phyloP scores from a whole-genome alignment of 2,888 invertebrate species.

The Sinopyrophorus schimmeli region DNA sequence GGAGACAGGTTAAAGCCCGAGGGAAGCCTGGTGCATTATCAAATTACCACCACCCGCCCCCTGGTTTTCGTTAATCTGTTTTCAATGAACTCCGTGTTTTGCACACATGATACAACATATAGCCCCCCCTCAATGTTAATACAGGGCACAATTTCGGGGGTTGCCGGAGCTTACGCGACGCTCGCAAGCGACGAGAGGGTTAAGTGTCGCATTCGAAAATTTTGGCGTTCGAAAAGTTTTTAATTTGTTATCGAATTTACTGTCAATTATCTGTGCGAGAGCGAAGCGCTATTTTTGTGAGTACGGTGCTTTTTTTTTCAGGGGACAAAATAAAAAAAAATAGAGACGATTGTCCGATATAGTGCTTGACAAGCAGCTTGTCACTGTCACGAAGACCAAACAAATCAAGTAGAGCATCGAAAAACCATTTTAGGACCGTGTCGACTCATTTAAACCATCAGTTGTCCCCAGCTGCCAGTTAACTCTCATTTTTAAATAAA shows the following conservation, averaged over 20 bases:
- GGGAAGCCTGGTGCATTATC: slow-evolving; percentile 55
- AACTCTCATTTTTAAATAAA: slow-evolving; percentile 9
- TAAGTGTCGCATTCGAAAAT: slow-evolving; percentile 7
- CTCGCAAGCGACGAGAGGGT: slow-evolving; percentile 20
- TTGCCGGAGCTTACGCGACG: slow-evolving; percentile 11
- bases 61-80: slow-evolving; percentile 56
- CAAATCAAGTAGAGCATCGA: slow-evolving; percentile 51
- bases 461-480: slow-evolving; percentile 32
- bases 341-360: slow-evolving; percentile 8
- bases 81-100: slow-evolving; percentile 54
- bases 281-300: neutral
- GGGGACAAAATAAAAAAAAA: slow-evolving; percentile 5
- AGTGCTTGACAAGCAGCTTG: slow-evolving; percentile 32
- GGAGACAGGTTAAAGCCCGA: slow-evolving; percentile 41
- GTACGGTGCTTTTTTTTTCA: slow-evolving; percentile 3
- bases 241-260: too few species aligned
- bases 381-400: slow-evolving; percentile 46
- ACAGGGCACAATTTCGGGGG: slow-evolving; percentile 25
- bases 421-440: slow-evolving; percentile 52
- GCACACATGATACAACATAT: slow-evolving; percentile 50
- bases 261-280: too few species aligned
- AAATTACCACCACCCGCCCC: slow-evolving; percentile 57
- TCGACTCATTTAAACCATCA: slow-evolving; percentile 51
- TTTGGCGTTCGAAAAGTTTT: slow-evolving; percentile 3
- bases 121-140: slow-evolving; percentile 29